Conservation (phyloP, 30 jellyfish, hydroid and myxozoan species). For the Aurelia sp. region DNA sequence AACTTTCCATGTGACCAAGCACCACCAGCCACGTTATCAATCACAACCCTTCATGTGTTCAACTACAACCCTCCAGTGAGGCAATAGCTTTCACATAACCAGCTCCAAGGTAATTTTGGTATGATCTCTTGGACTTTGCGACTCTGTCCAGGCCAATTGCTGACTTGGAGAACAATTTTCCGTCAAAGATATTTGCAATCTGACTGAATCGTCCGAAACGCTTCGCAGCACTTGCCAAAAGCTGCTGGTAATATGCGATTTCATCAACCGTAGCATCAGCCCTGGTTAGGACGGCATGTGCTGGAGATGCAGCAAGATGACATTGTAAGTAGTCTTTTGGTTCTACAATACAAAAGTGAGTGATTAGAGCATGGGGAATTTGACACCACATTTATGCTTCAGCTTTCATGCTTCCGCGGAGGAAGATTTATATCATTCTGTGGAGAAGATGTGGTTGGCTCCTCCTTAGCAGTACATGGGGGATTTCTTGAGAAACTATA, state of each 20-base stretch:
- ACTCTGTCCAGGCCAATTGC: slow-evolving; percentile 38
- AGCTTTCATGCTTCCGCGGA: no score
- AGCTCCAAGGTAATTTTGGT: slow-evolving; percentile 2
- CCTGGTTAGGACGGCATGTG: slow-evolving; percentile 58
- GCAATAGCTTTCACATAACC: slow-evolving; percentile 43
- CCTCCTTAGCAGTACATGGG: no score
- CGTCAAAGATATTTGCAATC: slow-evolving; percentile 4
- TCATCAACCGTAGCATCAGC: slow-evolving; percentile 21
- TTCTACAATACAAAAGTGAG: not conserved
- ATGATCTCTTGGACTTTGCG: slow-evolving; percentile 10
- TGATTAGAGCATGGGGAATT: not conserved
- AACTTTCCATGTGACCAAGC: no score
- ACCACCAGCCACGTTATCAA: not conserved
- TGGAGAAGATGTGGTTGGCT: no score
- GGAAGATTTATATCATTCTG: no score
- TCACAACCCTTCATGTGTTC: not conserved
- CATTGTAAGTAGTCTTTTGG: slow-evolving; percentile 42
- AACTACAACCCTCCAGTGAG: slow-evolving; percentile 10
- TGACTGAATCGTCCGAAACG: not conserved
- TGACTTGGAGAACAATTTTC: slow-evolving; percentile 9
- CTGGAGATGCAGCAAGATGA: slow-evolving; percentile 44
- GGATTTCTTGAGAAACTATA: no score
- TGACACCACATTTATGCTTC: no score
- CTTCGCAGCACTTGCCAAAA: not conserved
- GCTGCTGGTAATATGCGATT: slow-evolving; percentile 4